Evolutionary conservation across 2,888 invertebrate species (phyloP), one percentile per base, ranked within the genome.

Genomic region (Drepanosiphum platanoidis): DNA sequence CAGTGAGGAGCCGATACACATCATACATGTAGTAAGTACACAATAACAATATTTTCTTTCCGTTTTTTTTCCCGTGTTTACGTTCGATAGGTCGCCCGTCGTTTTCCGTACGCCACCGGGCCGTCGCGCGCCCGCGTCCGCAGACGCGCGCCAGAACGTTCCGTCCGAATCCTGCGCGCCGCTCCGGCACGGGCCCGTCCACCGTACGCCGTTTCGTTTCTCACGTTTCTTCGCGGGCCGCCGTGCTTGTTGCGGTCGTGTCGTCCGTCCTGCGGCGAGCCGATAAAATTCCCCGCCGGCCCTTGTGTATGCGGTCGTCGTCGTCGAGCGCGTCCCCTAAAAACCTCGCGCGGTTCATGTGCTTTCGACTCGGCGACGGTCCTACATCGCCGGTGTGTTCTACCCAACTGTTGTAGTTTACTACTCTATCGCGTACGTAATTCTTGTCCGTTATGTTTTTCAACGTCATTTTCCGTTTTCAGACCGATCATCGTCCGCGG

Each of bases 21-120:
- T 84, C 75, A 75, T 84, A 84, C 83, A 84, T 84, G 83, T 84
- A 84, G 83, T 84, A 84, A 84, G 83, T 84, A 72, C 11, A n/a
- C n/a, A n/a, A n/a, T n/a, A n/a, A n/a, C n/a, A n/a, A n/a, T 34
- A n/a, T 11, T 22, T 42, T 30, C 32, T 32, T 46, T 74, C 52
- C 0, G 30, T 32, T 15, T 70, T 4, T 66, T 34, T 34, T 83
- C n/a, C n/a, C 4, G 11, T 46, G 18, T 52, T 36, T 68, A 4
- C 46, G 32, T 8, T 11, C 9, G 27, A 52, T 71, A 8, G n/a
- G n/a, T 42, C 32, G 34, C 1, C 11, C 4, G 32, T 46, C 13
- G 58, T 64, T 64, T 82, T 42, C n/a, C 30, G 9, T 8, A 61
- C n/a, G 22, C 52, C 15, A 52, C 3, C 22, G 61, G 27, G 27